These are phyloP conservation scores for Eupsilia transversa DNA, from an alignment of 2,888 invertebrate species.

Conservation along the genomic window DNA sequence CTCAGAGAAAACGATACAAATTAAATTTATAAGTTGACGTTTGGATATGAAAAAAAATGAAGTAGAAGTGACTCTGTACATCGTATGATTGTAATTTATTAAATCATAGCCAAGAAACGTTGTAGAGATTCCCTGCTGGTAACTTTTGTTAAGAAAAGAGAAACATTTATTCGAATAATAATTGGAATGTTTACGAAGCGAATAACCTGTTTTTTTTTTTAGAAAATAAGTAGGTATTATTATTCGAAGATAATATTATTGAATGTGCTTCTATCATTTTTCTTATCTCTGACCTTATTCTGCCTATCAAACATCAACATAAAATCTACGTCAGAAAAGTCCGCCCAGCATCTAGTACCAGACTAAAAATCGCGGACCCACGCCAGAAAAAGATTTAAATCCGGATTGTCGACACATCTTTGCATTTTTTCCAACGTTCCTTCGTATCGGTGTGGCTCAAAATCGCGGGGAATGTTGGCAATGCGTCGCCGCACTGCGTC, in stretches of 20 bases:
- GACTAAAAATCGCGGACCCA: neutral
- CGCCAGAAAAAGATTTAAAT: slow-evolving; percentile 46
- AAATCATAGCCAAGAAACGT: neutral
- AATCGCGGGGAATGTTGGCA: slow-evolving; percentile 68
- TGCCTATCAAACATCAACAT: neutral
- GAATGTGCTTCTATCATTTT: neutral
- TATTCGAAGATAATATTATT: neutral
- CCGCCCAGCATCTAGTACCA: neutral
- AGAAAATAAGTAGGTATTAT: too few species aligned
- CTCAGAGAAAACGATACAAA: neutral
- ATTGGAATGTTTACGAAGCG: neutral
- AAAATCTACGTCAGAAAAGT: neutral
- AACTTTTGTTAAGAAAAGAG: neutral
- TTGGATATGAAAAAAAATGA: neutral
- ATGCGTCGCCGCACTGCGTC: slow-evolving; percentile 77
- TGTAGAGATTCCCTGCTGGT: neutral
- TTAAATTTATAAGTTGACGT: slow-evolving; percentile 1
- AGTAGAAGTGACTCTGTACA: neutral
- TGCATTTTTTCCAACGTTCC: slow-evolving; percentile 57
- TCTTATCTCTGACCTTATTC: neutral
- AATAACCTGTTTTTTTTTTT: neutral
- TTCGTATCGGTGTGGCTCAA: slow-evolving; percentile 59
- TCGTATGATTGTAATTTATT: neutral
- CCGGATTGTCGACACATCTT: slow-evolving; percentile 52
- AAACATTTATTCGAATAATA: neutral